These are phyloP conservation scores for Leptobrachium ailaonicum DNA, from an alignment of 2,113 vertebrate species.

Conservation along the genomic window DNA sequence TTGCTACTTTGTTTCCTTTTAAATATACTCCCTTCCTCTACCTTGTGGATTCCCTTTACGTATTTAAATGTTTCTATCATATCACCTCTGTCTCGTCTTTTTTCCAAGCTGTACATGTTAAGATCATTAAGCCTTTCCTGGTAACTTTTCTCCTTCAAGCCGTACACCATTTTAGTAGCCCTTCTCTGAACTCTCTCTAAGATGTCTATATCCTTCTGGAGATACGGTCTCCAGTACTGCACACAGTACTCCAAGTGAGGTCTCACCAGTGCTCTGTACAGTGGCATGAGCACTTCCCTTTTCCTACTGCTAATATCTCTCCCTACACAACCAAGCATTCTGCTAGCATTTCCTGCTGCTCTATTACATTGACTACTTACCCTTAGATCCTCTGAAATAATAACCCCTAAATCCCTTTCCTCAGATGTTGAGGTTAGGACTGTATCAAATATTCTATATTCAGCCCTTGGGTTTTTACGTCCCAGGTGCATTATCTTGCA, in stretches of 20 bases:
- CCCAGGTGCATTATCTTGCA: background rate
- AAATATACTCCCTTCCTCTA: background rate
- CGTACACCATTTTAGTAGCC: background rate
- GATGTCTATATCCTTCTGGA: background rate
- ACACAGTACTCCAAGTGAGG: background rate
- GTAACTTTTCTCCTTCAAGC: background rate
- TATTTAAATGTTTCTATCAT: background rate
- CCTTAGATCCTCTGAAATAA: background rate
- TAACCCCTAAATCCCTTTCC: constrained; percentile 2
- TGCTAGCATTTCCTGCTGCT: background rate
- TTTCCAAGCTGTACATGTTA: background rate
- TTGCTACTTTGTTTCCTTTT: background rate
- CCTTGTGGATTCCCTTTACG: background rate
- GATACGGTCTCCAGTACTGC: background rate
- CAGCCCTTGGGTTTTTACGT: background rate
- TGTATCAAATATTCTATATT: background rate
- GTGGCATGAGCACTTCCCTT: background rate
- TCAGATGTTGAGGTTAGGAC: background rate
- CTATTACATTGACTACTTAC: background rate
- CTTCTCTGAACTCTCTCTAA: background rate
- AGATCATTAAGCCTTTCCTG: background rate
- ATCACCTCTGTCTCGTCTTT: background rate
- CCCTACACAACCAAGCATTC: constrained; percentile 2
- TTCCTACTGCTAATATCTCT: constrained; percentile 4
- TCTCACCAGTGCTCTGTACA: constrained; percentile 2